A percentile compares a stretch with the other conserved stretches of the same genome.
Conservation (phyloP, 2,888 invertebrate species). For the Scaptomyza reducta region DNA sequence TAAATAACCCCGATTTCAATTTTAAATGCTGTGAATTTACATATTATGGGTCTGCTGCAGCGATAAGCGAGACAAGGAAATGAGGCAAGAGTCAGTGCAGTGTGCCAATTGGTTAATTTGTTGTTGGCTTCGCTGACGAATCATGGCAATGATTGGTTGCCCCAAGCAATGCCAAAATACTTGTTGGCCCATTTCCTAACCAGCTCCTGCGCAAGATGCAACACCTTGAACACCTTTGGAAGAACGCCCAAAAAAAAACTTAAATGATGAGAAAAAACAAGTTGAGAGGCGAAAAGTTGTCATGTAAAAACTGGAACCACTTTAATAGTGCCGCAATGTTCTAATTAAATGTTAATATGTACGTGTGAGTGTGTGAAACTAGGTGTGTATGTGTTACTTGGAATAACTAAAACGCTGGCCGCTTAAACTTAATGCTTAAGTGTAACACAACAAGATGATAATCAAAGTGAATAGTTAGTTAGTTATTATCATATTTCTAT, state of each 20-base stretch:
- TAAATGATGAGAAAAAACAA: conserved; percentile 11
- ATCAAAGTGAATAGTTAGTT: conserved; percentile 10
- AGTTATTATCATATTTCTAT: conserved; percentile 2
- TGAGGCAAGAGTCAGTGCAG: conserved; percentile 17
- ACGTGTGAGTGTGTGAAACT: conserved; percentile 1
- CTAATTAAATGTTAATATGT: conserved; percentile 64
- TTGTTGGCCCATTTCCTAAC: conserved; percentile 57
- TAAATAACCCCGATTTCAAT: conserved; percentile 71
- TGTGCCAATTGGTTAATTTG: conserved; percentile 45
- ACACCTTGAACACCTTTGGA: conserved; percentile 19
- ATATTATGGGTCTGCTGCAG: conserved; percentile 28
- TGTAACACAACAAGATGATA: conserved; percentile 9
- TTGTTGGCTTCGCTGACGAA: conserved; percentile 30
- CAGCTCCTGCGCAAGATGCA: conserved; percentile 27
- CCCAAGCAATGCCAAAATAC: conserved; percentile 17
- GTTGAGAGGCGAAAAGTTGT: conserved; percentile 18
- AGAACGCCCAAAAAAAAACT: conserved; percentile 6
- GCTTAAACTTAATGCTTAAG: conserved; percentile 60
- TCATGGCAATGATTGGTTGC: conserved; percentile 11
- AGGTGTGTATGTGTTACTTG: conserved; percentile 50
- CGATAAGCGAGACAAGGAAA: conserved; percentile 10
- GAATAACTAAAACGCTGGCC: conserved; percentile 51
- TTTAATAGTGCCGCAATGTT: conserved; percentile 66
- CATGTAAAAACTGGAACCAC: conserved; percentile 40
- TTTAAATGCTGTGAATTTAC: conserved; percentile 53